Evolutionary conservation across 2,888 invertebrate species (phyloP).

Genomic region (Hydrotaea cyrtoneurina): DNA sequence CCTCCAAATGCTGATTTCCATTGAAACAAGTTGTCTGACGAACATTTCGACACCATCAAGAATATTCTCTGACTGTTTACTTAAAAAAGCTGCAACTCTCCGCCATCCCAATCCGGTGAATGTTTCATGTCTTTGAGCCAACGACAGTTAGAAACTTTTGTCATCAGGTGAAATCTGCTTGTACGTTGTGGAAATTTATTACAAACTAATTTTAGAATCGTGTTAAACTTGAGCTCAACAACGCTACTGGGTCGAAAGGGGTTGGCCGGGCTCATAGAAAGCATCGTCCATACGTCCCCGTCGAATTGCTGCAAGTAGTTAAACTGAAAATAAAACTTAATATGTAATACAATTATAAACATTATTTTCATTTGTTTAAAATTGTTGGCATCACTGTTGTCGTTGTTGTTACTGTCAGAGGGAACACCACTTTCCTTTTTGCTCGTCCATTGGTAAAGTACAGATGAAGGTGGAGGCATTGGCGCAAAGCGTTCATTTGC

Average conservation of each 20-base stretch:
- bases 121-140: too few species aligned
- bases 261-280: not conserved
- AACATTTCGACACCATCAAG: too few species aligned
- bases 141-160: not conserved
- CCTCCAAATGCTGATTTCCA: too few species aligned
- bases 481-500: not conserved
- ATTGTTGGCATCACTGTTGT: not conserved
- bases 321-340: not conserved
- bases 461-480: not conserved
- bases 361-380: slow-evolving; percentile 35
- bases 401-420: not conserved
- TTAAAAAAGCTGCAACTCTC: too few species aligned
- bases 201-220: slow-evolving; percentile 2
- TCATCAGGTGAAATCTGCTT: slow-evolving; percentile 10
- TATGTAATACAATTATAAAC: slow-evolving; percentile 21
- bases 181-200: not conserved
- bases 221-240: not conserved
- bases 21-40: too few species aligned
- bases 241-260: not conserved
- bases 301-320: not conserved
- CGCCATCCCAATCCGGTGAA: too few species aligned
- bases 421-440: not conserved
- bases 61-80: too few species aligned
- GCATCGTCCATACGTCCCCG: not conserved
- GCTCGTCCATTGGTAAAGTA: not conserved